phyloP scores from a whole-genome alignment of 2,888 invertebrate species.

The Sminthurinus aureus region DNA sequence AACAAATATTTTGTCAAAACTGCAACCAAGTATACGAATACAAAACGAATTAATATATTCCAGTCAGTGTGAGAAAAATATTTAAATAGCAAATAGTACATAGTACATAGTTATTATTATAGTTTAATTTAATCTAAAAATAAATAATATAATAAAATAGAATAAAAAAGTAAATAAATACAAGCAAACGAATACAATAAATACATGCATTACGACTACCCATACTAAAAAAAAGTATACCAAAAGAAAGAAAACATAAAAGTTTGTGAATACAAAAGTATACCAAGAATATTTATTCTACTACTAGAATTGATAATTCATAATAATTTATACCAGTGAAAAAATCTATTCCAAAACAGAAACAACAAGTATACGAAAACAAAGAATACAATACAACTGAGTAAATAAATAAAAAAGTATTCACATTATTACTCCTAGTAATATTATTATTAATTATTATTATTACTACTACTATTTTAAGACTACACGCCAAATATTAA shows the following conservation, averaged over 20 bases:
- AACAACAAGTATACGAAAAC: conserved; percentile 6
- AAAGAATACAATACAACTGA: background rate
- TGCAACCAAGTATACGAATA: conserved; percentile 57
- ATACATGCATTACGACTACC: background rate
- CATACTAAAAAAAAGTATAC: background rate
- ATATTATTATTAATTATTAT: background rate
- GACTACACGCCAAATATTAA: background rate
- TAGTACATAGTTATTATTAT: too few relatives aligned
- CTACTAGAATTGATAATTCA: background rate
- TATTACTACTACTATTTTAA: background rate
- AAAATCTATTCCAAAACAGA: background rate
- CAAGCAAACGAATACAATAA: background rate
- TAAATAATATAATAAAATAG: background rate
- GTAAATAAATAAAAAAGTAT: background rate
- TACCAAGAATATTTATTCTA: background rate
- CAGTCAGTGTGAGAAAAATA: conserved; percentile 33
- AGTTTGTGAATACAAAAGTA: conserved; percentile 3
- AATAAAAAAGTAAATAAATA: background rate
- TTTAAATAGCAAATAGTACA: background rate
- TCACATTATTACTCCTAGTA: background rate
- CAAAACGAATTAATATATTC: conserved; percentile 28
- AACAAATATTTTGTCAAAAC: conserved; percentile 31
- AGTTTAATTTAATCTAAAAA: background rate
- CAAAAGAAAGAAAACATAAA: background rate
- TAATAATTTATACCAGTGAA: background rate